A percentile compares a stretch with the other conserved stretches of the same genome.
These are phyloP conservation scores for Macrotis lagotis DNA, from an alignment of 2,113 vertebrate species.

Conservation along the genomic window DNA sequence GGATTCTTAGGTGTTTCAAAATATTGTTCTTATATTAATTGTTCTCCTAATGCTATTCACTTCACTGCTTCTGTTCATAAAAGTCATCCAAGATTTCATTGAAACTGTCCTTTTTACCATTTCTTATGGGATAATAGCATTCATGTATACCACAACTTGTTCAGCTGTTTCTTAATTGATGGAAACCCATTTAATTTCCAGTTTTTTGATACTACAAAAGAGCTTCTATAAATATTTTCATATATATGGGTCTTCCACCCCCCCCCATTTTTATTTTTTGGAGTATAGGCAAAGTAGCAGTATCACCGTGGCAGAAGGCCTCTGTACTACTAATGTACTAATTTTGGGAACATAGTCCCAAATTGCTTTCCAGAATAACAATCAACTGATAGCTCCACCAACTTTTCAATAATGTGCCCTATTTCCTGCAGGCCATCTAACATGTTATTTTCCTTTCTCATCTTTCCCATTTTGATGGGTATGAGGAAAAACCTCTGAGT, in stretches of 20 bases:
- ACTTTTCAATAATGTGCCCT: background rate
- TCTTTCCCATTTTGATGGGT: background rate
- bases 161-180: background rate
- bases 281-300: background rate
- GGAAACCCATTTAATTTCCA: background rate
- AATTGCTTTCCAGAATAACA: background rate
- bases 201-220: background rate
- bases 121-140: background rate
- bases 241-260: background rate
- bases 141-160: background rate
- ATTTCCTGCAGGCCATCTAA: background rate
- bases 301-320: background rate
- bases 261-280: background rate
- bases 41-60: background rate
- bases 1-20: background rate
- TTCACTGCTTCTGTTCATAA: background rate
- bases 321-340: background rate
- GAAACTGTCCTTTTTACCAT: background rate
- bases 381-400: background rate
- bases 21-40: background rate
- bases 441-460: background rate
- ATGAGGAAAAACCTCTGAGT: background rate
- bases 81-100: background rate
- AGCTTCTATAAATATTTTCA: background rate
- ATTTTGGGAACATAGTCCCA: background rate